Evolutionary conservation across 2,797 vertebrate species (phyloP).

Genomic region (Chelon labrosus): DNA sequence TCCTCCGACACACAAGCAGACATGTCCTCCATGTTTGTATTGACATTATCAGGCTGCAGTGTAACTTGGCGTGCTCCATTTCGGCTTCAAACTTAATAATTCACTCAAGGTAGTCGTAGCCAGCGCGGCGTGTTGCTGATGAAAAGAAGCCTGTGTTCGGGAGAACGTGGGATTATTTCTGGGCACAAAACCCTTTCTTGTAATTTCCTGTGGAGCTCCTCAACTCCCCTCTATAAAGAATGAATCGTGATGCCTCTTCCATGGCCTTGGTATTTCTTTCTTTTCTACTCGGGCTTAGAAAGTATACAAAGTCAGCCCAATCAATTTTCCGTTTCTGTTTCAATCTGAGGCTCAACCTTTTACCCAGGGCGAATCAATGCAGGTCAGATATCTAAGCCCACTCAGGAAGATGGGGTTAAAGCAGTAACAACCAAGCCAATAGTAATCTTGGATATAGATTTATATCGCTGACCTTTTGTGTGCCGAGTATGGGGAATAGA

Average conservation of each 20-base stretch:
- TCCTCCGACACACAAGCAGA: slow-evolving; percentile 19
- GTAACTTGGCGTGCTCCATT: slow-evolving; percentile 32
- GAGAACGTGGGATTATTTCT: slow-evolving; percentile 6
- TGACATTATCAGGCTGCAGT: slow-evolving; percentile 35
- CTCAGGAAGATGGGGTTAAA: slow-evolving; percentile 53
- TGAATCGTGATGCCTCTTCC: slow-evolving; percentile 10
- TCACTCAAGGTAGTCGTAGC: slow-evolving; percentile 19
- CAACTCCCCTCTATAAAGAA: neutral
- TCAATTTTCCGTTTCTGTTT: slow-evolving; percentile 53
- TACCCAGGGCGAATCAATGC: slow-evolving; percentile 56
- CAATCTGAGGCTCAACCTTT: slow-evolving; percentile 43
- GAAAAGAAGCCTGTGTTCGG: neutral
- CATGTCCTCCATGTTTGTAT: slow-evolving; percentile 38
- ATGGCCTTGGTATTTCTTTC: slow-evolving; percentile 12
- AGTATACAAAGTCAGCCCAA: slow-evolving; percentile 21
- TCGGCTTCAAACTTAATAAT: slow-evolving; percentile 35
- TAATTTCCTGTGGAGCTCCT: slow-evolving; percentile 2
- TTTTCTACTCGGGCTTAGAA: slow-evolving; percentile 8
- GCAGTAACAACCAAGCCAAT: slow-evolving; percentile 53
- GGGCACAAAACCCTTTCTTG: neutral
- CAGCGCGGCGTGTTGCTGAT: neutral
- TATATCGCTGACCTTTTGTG: slow-evolving; percentile 71
- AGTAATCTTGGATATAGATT: slow-evolving; percentile 69
- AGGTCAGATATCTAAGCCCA: slow-evolving; percentile 53
- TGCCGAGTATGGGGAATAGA: slow-evolving; percentile 47